These are phyloP conservation scores for Tetramorium parvispinum DNA, from an alignment of 1,140 invertebrate genomes.

Conservation along the genomic window DNA sequence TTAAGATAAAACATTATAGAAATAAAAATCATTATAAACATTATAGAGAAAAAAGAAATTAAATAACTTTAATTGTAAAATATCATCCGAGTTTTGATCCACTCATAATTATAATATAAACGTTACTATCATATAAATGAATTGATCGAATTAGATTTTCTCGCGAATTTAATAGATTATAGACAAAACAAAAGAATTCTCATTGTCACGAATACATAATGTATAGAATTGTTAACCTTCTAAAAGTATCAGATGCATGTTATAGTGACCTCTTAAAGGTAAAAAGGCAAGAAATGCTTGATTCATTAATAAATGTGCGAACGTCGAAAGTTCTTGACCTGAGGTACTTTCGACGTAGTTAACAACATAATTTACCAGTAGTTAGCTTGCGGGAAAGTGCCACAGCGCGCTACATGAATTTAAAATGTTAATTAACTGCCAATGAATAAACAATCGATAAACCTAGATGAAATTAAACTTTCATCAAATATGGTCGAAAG, in stretches of 20 bases:
- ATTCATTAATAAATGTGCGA: constrained; percentile 20
- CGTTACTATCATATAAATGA: neutral
- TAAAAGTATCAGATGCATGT: neutral
- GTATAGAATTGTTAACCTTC: neutral
- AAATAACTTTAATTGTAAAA: neutral
- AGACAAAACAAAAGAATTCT: neutral
- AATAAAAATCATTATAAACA: neutral
- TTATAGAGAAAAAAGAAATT: neutral
- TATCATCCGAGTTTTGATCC: neutral
- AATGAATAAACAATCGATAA: constrained; percentile 12
- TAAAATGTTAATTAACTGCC: neutral
- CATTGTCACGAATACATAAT: neutral
- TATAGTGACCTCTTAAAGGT: neutral
- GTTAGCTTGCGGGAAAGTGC: neutral
- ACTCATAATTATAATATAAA: neutral
- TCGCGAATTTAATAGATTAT: neutral
- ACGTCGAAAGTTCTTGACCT: constrained; percentile 17
- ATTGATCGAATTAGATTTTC: neutral
- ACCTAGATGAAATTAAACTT: neutral
- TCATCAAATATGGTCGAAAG: neutral
- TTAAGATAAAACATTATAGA: neutral
- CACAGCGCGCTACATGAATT: neutral
- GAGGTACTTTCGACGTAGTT: neutral
- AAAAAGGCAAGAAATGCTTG: constrained; percentile 1
- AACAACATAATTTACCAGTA: neutral